A percentile compares a stretch with the other conserved stretches of the same genome.
Conservation (phyloP, 2,888 invertebrate species). For the Archaeoteleia sp. region DNA sequence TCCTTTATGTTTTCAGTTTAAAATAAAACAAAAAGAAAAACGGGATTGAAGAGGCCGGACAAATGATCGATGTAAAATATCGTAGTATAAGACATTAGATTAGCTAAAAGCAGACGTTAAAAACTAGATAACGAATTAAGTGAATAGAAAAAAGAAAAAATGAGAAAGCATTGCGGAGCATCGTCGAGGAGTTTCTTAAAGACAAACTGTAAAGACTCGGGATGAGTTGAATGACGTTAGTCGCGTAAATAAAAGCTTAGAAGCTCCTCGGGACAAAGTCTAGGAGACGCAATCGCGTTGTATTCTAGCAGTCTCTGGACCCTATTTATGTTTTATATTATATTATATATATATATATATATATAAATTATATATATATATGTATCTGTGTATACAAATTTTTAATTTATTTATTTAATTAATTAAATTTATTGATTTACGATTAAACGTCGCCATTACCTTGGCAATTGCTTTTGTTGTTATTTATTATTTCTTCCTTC, state of each 20-base stretch:
- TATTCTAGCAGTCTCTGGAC: constrained; percentile 71
- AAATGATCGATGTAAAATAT: constrained; percentile 53
- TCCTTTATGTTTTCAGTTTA: constrained; percentile 32
- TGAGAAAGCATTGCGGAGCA: constrained; percentile 46
- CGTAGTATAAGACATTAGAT: constrained; percentile 55
- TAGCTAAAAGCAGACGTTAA: constrained; percentile 55
- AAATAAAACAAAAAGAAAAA: constrained; percentile 33
- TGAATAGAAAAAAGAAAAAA: constrained; percentile 25
- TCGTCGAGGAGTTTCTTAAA: constrained; percentile 48
- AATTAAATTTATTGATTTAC: constrained; percentile 74
- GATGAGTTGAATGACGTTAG: constrained; percentile 43
- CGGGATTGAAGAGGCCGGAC: constrained; percentile 55
- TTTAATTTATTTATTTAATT: constrained; percentile 75
- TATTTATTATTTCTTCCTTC: constrained; percentile 53
- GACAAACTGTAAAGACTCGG: constrained; percentile 33
- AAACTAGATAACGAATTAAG: constrained; percentile 50
- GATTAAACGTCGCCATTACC: constrained; percentile 72
- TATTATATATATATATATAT: too few species aligned
- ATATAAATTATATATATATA: too few species aligned
- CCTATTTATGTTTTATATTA: constrained; percentile 74
- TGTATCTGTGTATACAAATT: constrained; percentile 72
- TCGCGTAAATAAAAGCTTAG: constrained; percentile 43
- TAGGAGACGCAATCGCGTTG: constrained; percentile 62
- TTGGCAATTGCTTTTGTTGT: constrained; percentile 61
- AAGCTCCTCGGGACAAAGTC: constrained; percentile 56